Evolutionary conservation across 2,797 vertebrate species (phyloP), one percentile per base, ranked within the genome.

Genomic region (Chelonia mydas): DNA sequence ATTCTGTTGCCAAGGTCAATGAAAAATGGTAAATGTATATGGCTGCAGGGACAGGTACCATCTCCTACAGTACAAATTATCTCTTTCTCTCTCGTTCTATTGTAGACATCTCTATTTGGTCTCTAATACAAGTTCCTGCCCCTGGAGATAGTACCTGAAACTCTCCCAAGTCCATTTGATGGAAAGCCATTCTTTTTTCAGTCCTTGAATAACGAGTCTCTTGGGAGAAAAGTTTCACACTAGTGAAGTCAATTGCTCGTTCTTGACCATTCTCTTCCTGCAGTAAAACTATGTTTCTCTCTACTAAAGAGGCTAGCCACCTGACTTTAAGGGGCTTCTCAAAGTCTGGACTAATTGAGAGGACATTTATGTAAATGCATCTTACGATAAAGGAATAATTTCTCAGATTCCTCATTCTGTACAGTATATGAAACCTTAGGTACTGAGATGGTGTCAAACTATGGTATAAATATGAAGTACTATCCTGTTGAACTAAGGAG

Each of bases 131-230:
- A 81, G 95, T 97, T 97, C 54, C 86, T 92, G 88, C 72, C 90
- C 80, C 65, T 84, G 92, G 97, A 97, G 94, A 95, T 92, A 96
- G 87, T 91, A 95, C 31, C 84, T 93, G 91, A 96, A 97, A 94
- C 74, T 93, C 97, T 96, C 89, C 95, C 49, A 94, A 97, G 98
- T 91, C 81, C n/a, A 90, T 97, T 95, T 97, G 84, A 92, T 97
- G 96, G 94, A 82, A 95, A 97, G 87, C 81, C 78, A 83, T 94
- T 93, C 92, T 96, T 96, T 97, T 96, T 97, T 92, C 86, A 76
- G 74, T 96, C 90, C 96, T 98, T 96, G 92, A 94, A 89, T 97
- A 97, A 97, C 92, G 93, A 97, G 95, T 96, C 87, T 97, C 95
- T 83, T 83, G 78, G 55, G 47, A 89, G 49, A 82, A 92, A 93